These are phyloP conservation scores for Origma solitaria DNA, from an alignment of 2,113 vertebrate species.

Conservation along the genomic window DNA sequence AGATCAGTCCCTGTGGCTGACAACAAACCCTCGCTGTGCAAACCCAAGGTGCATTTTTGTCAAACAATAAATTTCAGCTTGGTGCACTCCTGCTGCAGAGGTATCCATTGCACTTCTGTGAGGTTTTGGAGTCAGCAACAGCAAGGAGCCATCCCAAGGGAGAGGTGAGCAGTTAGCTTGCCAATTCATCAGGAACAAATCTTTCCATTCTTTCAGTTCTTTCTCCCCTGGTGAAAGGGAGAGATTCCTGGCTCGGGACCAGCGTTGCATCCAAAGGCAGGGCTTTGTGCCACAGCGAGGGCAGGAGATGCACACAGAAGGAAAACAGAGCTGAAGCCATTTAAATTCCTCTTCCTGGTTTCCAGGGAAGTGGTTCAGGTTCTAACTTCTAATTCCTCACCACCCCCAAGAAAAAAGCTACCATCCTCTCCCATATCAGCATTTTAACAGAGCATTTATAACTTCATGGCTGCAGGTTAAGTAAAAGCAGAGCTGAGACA, in stretches of 20 bases:
- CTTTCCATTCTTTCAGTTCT: neutral
- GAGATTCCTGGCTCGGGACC: neutral
- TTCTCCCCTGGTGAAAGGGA: neutral
- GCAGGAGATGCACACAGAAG: neutral
- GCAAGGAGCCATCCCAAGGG: neutral
- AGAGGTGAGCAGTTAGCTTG: neutral
- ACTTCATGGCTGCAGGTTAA: neutral
- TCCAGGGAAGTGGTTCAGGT: neutral
- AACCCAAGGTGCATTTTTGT: neutral
- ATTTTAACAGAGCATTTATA: neutral
- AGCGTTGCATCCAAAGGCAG: neutral
- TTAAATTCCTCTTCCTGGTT: neutral
- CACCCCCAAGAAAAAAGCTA: neutral
- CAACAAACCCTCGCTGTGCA: neutral
- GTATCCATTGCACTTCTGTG: neutral
- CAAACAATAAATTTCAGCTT: neutral
- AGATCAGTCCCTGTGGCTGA: accelerated
- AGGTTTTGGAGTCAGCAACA: neutral
- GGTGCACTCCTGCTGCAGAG: neutral
- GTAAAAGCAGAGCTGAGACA: neutral
- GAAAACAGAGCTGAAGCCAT: neutral
- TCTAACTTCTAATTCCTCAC: neutral
- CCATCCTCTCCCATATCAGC: neutral
- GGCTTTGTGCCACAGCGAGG: neutral
- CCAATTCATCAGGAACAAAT: neutral